Evolutionary conservation across 2,113 vertebrate species (phyloP).

Genomic region (Tupaia tana): DNA sequence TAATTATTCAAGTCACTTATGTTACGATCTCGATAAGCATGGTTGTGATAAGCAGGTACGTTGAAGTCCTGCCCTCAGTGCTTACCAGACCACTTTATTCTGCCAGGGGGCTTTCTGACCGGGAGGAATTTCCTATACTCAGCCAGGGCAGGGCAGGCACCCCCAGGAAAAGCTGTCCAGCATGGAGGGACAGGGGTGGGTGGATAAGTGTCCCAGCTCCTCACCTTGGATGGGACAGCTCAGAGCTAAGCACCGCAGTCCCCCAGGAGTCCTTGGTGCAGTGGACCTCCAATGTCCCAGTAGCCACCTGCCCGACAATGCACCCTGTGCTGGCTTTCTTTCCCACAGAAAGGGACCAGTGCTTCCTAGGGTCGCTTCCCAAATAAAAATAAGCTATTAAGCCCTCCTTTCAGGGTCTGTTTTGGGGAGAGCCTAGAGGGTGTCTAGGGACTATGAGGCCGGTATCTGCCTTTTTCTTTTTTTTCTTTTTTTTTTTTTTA

Average conservation of each 20-base stretch:
- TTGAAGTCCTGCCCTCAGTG: not conserved
- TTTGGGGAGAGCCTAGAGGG: not conserved
- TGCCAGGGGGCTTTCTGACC: not conserved
- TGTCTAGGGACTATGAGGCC: not conserved
- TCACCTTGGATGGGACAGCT: not conserved
- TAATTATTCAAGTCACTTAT: not conserved
- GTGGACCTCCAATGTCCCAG: not conserved
- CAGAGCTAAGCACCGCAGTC: not conserved
- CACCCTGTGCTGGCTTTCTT: not conserved
- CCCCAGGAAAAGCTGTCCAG: not conserved
- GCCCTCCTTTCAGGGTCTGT: not conserved
- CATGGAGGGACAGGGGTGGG: fast-evolving
- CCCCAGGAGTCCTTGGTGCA: not conserved
- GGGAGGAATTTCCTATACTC: not conserved
- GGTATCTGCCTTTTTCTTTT: too few species aligned
- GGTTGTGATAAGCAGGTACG: not conserved
- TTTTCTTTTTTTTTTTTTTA: too few species aligned
- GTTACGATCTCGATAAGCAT: not conserved
- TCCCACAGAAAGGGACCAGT: not conserved
- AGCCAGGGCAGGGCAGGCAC: not conserved
- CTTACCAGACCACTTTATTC: not conserved
- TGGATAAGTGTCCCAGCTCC: not conserved
- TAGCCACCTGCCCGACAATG: not conserved
- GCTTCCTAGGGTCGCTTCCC: not conserved
- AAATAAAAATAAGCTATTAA: not conserved